Evolutionary conservation across 2,888 invertebrate genomes (phyloP).

Genomic region (Teleogryllus oceanicus): DNA sequence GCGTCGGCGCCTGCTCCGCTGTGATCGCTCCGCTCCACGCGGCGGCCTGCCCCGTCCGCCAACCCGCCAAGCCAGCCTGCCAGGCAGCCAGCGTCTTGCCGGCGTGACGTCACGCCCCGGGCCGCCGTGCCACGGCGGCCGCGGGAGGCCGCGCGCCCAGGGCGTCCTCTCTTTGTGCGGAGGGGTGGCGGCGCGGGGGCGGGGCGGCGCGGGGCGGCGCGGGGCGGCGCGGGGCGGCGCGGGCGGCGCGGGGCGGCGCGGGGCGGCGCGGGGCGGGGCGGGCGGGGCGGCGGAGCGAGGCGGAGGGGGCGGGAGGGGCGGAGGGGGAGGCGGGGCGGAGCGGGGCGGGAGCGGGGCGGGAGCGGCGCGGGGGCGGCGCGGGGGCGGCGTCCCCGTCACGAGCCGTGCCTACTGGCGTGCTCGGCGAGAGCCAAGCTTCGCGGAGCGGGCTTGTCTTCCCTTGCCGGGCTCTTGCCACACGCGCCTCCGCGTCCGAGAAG

Average conservation of each 20-base stretch:
- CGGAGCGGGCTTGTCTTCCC: neutral
- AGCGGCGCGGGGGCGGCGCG: neutral
- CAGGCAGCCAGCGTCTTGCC: neutral
- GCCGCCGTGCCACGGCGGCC: no score
- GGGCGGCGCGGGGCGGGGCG: neutral
- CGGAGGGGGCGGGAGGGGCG: neutral
- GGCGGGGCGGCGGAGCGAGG: neutral
- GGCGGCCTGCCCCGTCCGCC: neutral
- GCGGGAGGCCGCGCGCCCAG: neutral
- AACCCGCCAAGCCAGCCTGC: neutral
- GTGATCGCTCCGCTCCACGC: neutral
- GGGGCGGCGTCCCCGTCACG: neutral
- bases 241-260: neutral
- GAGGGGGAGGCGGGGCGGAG: neutral
- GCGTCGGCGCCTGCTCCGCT: no score
- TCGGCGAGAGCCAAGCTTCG: neutral
- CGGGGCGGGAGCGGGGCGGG: no score
- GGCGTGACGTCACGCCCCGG: constrained; percentile 18
- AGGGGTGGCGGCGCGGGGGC: neutral
- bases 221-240: neutral
- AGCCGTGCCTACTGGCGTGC: neutral
- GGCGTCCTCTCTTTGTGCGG: constrained; percentile 18
- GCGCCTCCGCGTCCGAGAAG: no score
- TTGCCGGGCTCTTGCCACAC: no score
- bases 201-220: neutral